Evolutionary conservation across 2,797 vertebrate genomes (phyloP), one percentile per base, ranked within the genome.

Genomic region (Chrysolophus pictus): DNA sequence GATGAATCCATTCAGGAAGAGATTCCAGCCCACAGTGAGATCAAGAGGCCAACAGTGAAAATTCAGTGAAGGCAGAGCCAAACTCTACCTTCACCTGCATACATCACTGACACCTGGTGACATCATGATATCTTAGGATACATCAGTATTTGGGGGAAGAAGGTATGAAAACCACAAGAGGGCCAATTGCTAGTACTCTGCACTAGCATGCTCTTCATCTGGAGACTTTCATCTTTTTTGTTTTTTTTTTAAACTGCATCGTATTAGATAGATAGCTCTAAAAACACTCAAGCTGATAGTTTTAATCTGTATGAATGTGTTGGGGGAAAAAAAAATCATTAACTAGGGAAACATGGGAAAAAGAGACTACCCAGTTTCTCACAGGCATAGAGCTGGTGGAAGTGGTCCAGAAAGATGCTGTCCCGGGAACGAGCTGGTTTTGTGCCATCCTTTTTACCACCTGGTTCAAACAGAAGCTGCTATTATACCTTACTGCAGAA

Each of bases 151-250:
- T 64, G 2, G 21, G 6, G 5, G 17, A n/a, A 56, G 2, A 2
- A 78, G 2, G 4, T 41, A 6, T 26, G 35, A 78, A 17, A 22
- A 71, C 31, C 0, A 1, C 2, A 0, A 60, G 53, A 70, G 3
- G 26, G 29, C 62, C 12, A 89, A 88, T 44, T 17, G 18, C 3
- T 9, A 69, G 9, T 58, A 14, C 31, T 8, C 9, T 6, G 23
- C 74, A n/a, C 39, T 64, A 59, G 11, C 4, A 0, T 2, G 4
- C 3, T 24, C 24, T 90, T 60, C 7, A 35, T 24, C 2, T 47
- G 21, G 15, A 21, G 14, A 41, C 28, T 28, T 16, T 37, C 14
- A 51, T 53, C 5, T 51, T 28, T 28, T 26, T 11, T 29, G 14
- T 11, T 62, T 41, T 29, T 31, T 39, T 53, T 53, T 75, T 58